Evolutionary conservation across 2,113 vertebrate genomes (phyloP), one percentile per base, ranked within the genome.

Genomic region (Xiphophorus couchianus): DNA sequence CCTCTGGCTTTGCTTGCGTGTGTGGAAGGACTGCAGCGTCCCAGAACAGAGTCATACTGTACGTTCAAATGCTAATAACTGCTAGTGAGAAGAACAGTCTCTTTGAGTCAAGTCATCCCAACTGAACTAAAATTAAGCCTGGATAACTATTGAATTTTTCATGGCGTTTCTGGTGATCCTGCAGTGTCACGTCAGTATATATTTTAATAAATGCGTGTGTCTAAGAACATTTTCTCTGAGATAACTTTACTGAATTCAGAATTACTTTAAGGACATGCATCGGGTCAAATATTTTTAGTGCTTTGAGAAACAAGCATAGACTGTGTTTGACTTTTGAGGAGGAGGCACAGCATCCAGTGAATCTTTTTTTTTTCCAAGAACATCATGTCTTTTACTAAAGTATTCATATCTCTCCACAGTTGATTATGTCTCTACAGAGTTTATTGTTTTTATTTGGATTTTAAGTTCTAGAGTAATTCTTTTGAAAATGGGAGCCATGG

Each of bases 1-100:
- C 71, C 71, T 66, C 42, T 28, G 62, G 72, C 72, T 54, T n/a
- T 65, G 25, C 62, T 33, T 74, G 39, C 33, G 17, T 10, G 44
- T 30, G 54, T 12, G 13, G 62, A 54, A 51, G 72, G 72, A 33
- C 62, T 54, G 62, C 17, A 9, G 29, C 35, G 17, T 62, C 58
- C 8, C 60, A 22, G 35, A 73, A 48, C 62, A 19, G 58, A 62
- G 44, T 13, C 30, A 0, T 35, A 54, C 72, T 48, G 25, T 65
- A 51, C 62, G 31, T 54, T 48, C 39, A 63, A 31, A 73, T 31
- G 17, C 29, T n/a, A 65, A 73, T 48, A 30, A n/a, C 29, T 33
- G 30, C 29, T 30, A 7, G 10, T 58, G 68, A 51, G 29, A n/a
- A 69, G 37, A 44, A 28, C n/a, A 37, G 28, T 48, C 37, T 48